Evolutionary conservation across 2,888 invertebrate species (phyloP), one percentile per base, ranked within the genome.

Genomic region (Exephanes ischioxanthus): DNA sequence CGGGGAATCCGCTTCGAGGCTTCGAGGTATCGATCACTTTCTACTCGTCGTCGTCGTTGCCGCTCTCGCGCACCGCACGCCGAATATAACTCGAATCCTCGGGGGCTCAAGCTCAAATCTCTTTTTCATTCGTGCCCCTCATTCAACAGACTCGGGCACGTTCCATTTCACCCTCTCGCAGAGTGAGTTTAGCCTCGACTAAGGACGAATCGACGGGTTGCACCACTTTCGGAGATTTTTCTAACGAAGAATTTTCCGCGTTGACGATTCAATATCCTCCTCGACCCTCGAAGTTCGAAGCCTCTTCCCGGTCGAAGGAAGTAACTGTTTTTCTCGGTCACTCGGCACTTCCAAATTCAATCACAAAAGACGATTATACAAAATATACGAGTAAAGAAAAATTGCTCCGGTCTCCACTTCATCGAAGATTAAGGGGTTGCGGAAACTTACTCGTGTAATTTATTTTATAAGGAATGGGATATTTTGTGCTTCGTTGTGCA

Each of bases 31-130:
- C 77, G 84, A 84, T 84, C 80, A 81, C 72, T 58, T 58, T 48
- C 71, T 61, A 67, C 45, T 80, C 80, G 51, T 61, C 71, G 77
- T 72, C 77, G 80, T 73, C 68, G 51, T 76, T 58, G 75, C 33
- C 53, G 45, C 45, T 66, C 66, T 61, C 61, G 4, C 75, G 33
- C 66, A 30, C 53, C 51, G 51, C 71, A 53, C 77, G 26, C 53
- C 51, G 55, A 80, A 84, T 84, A 84, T 77, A 84, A 80, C 80
- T 73, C 75, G 80, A 80, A 77, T 73, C 51, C 72, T 73, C 77
- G 68, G 67, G 68, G 84, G 68, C 45, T 80, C 80, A 61, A 67
- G 67, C 61, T 76, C 77, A 73, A 80, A 84, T 80, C 80, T 48
- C 72, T 80, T 77, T 84, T 68, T 80, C 72, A 80, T 77, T 80